Conservation (phyloP, 2,113 vertebrate genomes). For the Lathamus discolor region DNA sequence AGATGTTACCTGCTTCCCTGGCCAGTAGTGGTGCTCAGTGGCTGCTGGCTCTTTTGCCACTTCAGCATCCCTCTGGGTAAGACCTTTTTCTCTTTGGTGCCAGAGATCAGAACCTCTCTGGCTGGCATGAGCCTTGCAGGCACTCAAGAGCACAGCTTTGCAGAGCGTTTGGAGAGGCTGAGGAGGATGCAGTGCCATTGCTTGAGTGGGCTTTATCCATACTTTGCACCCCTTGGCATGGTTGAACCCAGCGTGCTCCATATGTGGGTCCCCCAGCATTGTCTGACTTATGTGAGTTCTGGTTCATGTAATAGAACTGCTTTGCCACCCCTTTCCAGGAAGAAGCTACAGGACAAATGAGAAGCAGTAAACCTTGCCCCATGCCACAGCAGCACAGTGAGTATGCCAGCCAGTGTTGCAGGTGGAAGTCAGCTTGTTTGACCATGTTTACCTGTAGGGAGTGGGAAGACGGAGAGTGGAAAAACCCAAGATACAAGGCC, state of each 20-base stretch:
- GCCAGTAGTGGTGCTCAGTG: background rate
- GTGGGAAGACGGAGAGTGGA: background rate
- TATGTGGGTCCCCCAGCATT: background rate
- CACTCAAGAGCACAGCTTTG: background rate
- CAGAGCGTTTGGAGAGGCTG: background rate
- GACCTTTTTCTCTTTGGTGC: background rate
- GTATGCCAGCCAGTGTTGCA: background rate
- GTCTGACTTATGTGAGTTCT: background rate
- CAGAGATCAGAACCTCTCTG: background rate
- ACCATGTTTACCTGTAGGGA: background rate
- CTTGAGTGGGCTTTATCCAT: background rate
- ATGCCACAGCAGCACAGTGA: rapidly evolving
- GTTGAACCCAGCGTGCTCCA: rapidly evolving
- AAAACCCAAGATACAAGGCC: background rate
- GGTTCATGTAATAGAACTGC: background rate
- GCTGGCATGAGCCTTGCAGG: background rate
- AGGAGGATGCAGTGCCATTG: rapidly evolving
- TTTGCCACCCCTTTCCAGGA: background rate
- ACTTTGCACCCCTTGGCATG: rapidly evolving
- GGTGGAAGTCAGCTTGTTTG: background rate
- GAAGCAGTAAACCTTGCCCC: background rate
- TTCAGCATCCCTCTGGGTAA: background rate
- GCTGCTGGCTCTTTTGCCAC: background rate
- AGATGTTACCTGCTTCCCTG: background rate
- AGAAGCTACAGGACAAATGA: background rate